Base-by-base conservation (phyloP, 2,113 vertebrate species). In the Rhabdomys dilectus region DNA sequence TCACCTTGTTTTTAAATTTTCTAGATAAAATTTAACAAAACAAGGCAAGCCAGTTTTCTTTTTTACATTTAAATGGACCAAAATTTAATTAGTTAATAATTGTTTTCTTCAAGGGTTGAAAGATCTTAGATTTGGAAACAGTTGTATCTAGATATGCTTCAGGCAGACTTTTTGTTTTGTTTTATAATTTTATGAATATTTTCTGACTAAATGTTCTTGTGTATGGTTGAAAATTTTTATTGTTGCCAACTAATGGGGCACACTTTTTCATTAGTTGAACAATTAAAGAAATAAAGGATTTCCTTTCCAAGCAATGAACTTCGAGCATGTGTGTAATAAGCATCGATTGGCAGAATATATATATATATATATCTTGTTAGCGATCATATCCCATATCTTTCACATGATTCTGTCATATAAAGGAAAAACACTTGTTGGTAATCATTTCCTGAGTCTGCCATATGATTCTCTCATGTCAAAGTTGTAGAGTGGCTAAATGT, bases 261-360 rank as follows among this genome's bases (percentile, higher is more conserved):
- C 1, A 24, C 13, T 66, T 80, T 85, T 1, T 75, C 58, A 75
- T 75, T 34, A 73, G 45, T 58, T 64, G 12, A 62, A 58, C 0
- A 29, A 3, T 1, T 88, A 10, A 88, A 12, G 3, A 92, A 66
- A 78, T 76, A 64, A 4, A 84, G 0, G 1, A 39, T 73, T 5
- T 68, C 36, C 76, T 75, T 12, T 3, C 68, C 34, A 78, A 2
- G 0, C 62, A 93, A 6, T 42, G 17, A 72, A 82, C 21, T 8
- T 6, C 13, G 19, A 12, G 6, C 4, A 0, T 31, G 39, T 91
- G 5, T n/a, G 0, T 48, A 36, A 58, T 31, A 58, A 5, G 3
- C 36, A 73, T 24, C 42, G 16, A 1, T 10, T 39, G 8, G 5
- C 7, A 34, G 0, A n/a, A n/a, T n/a, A n/a, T n/a, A n/a, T n/a